Evolutionary conservation across 2,113 vertebrate genomes (phyloP).

Genomic region (Copsychus sechellarum): DNA sequence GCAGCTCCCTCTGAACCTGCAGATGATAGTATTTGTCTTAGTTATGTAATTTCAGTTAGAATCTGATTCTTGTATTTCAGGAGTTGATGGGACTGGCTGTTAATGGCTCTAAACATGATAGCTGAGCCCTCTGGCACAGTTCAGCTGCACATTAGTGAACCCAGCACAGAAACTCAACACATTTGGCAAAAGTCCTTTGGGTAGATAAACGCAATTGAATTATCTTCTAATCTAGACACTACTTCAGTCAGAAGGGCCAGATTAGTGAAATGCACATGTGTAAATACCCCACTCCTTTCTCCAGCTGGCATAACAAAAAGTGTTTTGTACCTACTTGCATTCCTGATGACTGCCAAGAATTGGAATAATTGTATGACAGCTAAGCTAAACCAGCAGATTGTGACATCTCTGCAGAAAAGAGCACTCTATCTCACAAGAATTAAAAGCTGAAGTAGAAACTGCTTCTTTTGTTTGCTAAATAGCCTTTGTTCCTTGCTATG

Average conservation of each 20-base stretch:
- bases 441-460: background rate
- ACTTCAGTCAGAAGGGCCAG: conserved; percentile 3
- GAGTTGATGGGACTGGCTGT: background rate
- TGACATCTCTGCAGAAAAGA: background rate
- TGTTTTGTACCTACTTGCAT: background rate
- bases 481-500: background rate
- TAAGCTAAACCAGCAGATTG: background rate
- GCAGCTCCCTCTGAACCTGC: background rate
- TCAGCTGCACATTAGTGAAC: background rate
- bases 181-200: background rate
- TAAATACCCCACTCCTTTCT: background rate
- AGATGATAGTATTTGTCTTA: background rate
- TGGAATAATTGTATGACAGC: background rate
- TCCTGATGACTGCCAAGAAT: background rate
- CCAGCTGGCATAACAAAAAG: conserved; percentile 13
- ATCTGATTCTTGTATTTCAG: conserved; percentile 14
- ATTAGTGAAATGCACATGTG: conserved; percentile 2
- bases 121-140: conserved; percentile 15
- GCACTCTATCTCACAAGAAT: background rate
- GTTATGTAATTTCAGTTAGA: background rate
- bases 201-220: conserved; percentile 25
- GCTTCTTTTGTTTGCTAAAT: conserved; percentile 16
- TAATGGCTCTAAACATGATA: background rate
- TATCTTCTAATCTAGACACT: conserved; percentile 31
- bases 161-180: conserved; percentile 3